Evolutionary conservation across 2,113 vertebrate genomes (phyloP).

Genomic region (Passer montanus): DNA sequence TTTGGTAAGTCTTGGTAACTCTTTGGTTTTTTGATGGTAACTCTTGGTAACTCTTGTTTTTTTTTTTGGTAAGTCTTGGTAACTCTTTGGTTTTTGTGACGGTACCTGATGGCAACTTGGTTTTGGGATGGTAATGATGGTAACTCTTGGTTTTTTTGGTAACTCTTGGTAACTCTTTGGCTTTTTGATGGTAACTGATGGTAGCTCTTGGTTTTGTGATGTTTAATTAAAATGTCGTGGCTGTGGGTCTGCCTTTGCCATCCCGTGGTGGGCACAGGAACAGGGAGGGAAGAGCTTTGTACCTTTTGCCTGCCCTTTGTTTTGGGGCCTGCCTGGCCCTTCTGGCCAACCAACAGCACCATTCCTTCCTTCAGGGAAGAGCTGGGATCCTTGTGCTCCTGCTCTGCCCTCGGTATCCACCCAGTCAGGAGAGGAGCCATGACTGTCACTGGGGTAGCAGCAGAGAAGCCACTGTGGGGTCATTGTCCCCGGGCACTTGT

Average conservation of each 20-base stretch:
- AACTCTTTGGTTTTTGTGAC: too few relatives aligned
- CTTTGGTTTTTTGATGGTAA: not conserved
- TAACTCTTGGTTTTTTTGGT: too few relatives aligned
- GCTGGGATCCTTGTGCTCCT: not conserved
- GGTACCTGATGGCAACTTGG: too few relatives aligned
- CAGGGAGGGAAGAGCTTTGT: accelerated
- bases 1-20: too few relatives aligned
- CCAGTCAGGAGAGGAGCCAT: not conserved
- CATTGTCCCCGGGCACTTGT: not conserved
- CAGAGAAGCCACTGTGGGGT: not conserved
- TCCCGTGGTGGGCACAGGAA: not conserved
- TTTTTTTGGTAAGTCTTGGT: too few relatives aligned
- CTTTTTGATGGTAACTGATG: too few relatives aligned
- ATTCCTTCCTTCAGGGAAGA: not conserved
- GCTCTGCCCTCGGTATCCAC: not conserved
- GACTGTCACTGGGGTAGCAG: not conserved
- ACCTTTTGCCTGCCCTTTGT: not conserved
- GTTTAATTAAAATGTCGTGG: not conserved
- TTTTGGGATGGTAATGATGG: not conserved
- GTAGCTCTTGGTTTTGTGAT: not conserved
- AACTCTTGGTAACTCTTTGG: too few relatives aligned
- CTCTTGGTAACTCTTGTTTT: too few relatives aligned
- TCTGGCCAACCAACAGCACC: not conserved
- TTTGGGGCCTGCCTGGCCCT: not conserved
- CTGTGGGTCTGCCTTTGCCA: not conserved